Evolutionary conservation across 2,797 vertebrate genomes (phyloP).

Genomic region (Rachycentron canadum): DNA sequence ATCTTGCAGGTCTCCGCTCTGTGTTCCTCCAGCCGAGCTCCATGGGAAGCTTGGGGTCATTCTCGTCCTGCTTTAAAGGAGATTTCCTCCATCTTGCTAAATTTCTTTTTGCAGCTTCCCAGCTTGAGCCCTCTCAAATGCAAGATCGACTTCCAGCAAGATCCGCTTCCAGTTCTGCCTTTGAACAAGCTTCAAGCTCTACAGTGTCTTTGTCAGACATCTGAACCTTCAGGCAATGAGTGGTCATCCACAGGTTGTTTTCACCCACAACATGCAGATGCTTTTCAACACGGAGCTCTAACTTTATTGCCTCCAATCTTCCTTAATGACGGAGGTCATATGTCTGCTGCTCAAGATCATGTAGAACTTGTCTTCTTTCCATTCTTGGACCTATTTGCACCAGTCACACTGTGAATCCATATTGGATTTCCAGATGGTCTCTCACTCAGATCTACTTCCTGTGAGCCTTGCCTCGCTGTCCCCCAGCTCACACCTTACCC

Average conservation of each 20-base stretch:
- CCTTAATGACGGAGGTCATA: not conserved
- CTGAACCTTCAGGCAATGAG: not conserved
- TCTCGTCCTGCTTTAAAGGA: not conserved
- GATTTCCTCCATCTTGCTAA: not conserved
- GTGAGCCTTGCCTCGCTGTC: no score
- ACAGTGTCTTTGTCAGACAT: not conserved
- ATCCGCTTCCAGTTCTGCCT: not conserved
- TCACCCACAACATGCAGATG: not conserved
- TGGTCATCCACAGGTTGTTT: not conserved
- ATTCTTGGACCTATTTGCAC: no score
- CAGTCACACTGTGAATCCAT: no score
- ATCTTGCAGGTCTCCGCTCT: accelerated
- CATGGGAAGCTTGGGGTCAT: not conserved
- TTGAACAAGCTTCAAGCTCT: not conserved
- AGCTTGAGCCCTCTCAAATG: not conserved
- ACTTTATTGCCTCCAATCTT: not conserved
- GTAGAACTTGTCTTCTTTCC: no score
- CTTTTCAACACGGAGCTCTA: not conserved
- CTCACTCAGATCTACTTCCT: no score
- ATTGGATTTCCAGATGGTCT: no score
- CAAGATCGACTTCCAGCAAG: not conserved
- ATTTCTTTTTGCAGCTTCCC: not conserved
- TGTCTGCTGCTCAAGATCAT: conserved; percentile 6
- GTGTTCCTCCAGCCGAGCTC: not conserved
- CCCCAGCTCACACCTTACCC: no score